Evolutionary conservation across 2,797 vertebrate species (phyloP), one percentile per base, ranked within the genome.

Genomic region (Morus bassanus): DNA sequence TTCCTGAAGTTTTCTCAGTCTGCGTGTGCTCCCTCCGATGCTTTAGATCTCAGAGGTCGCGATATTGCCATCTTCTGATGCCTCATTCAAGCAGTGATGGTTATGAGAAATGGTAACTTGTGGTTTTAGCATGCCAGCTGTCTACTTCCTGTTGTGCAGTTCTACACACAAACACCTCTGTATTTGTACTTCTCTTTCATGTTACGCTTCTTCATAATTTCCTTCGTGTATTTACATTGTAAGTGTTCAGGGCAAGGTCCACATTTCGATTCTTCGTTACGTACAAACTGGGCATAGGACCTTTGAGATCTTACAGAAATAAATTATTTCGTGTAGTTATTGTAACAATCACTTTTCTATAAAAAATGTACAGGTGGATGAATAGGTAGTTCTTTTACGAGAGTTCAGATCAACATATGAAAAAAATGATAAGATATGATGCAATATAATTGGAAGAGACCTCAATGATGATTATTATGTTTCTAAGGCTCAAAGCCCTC

Each of bases 251-350:
- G 45, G 41, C 57, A 78, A 74, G 21, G 50, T 74, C 50, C 11
- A 1, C 4, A 0, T 67, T 81, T 69, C 80, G 54, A 1, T 59
- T 48, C 56, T 61, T 61, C 6, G 3, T 13, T 50, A 2, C 16
- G 7, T 51, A 18, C 39, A 75, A 50, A 57, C 5, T 54, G 57
- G 45, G 25, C 11, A 1, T 50, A 28, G 59, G n/a, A n/a, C 68
- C 12, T 80, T 41, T 33, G 33, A 75, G 9, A n/a, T 80, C 13
- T 67, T 64, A 45, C 0, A 50, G 67, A 72, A 85, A 65, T 37
- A 67, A 39, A 21, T n/a, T 3, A 13, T 31, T 90, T 88, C 84
- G 3, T 4, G 50, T 80, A 57, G 25, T 68, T 75, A 31, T 56
- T 88, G 39, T 61, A 15, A 23, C 24, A 13, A 4, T 68, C 24